Percentiles rank a stretch among this genome's conserved stretches.
Evolutionary conservation across 2,888 invertebrate species (phyloP).

Genomic region (Papilio gigon): DNA sequence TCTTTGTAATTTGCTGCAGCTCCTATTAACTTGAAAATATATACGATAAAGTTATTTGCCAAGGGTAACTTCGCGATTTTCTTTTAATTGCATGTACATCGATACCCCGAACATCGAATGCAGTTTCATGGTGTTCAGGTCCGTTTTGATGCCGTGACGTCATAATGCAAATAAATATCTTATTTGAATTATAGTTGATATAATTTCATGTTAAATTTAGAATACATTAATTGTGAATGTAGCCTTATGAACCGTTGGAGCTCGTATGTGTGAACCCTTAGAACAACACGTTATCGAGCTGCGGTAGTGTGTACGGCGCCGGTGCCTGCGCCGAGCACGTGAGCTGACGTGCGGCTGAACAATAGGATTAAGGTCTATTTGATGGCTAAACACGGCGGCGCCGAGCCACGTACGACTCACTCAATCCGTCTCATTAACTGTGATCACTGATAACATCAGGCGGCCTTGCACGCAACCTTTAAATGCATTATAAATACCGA

Average conservation of each 20-base stretch:
- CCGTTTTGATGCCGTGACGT: too few relatives aligned
- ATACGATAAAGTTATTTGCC: too few relatives aligned
- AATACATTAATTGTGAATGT: neutral
- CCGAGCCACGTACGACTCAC: conserved; percentile 25
- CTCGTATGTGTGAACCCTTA: conserved; percentile 23
- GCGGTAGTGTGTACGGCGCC: conserved; percentile 48
- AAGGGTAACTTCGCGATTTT: too few relatives aligned
- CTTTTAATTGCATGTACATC: too few relatives aligned
- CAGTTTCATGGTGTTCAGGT: too few relatives aligned
- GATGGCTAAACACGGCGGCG: conserved; percentile 38
- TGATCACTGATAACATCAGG: conserved; percentile 28
- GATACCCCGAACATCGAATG: too few relatives aligned
- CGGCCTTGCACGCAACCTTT: conserved; percentile 4
- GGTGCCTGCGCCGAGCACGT: conserved; percentile 61
- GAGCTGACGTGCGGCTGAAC: conserved; percentile 64
- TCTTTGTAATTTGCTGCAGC: too few relatives aligned
- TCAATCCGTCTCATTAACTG: conserved; percentile 28
- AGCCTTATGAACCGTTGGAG: neutral
- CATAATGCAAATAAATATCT: too few relatives aligned
- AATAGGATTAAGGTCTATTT: conserved; percentile 56
- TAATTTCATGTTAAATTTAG: too few relatives aligned
- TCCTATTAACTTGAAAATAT: too few relatives aligned
- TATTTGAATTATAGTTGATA: too few relatives aligned
- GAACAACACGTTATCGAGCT: conserved; percentile 43
- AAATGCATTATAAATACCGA: neutral